Percentiles rank a stretch among this genome's conserved stretches.
These are phyloP conservation scores for Xiphophorus birchmanni DNA, from an alignment of 2,797 vertebrate genomes.

Conservation along the genomic window DNA sequence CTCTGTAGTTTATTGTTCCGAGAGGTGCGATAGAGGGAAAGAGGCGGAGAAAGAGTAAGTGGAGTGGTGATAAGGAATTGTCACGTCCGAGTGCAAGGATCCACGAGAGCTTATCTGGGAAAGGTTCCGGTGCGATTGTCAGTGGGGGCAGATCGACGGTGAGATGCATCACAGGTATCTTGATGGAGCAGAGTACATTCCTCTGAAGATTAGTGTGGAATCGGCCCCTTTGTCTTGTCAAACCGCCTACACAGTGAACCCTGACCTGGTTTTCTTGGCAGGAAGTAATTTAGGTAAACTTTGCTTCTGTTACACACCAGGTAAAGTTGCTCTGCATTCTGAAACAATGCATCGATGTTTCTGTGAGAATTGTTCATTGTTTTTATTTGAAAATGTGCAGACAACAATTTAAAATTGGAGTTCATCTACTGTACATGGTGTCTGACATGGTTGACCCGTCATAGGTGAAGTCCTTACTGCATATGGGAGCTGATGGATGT, in stretches of 20 bases:
- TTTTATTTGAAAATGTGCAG: background rate
- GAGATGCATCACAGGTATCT: conserved; percentile 72
- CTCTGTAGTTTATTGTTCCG: conserved; percentile 46
- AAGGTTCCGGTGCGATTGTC: conserved; percentile 43
- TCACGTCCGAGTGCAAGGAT: conserved; percentile 43
- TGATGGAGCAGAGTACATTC: conserved; percentile 69
- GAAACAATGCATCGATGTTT: background rate
- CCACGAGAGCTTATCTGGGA: conserved; percentile 30
- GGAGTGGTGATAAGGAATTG: conserved; percentile 55
- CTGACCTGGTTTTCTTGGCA: conserved; percentile 61
- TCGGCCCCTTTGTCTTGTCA: conserved; percentile 69
- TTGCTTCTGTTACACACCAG: background rate
- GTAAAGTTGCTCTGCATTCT: background rate
- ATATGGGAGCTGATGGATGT: background rate
- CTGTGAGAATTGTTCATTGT: background rate
- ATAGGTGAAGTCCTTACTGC: background rate
- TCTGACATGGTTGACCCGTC: too few relatives aligned
- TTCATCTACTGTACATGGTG: too few relatives aligned
- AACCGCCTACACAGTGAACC: conserved; percentile 45
- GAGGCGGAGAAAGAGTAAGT: conserved; percentile 8
- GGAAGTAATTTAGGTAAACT: conserved; percentile 17
- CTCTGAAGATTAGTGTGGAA: conserved; percentile 61
- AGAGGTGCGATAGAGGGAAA: conserved; percentile 6
- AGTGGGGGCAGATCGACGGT: conserved; percentile 55
- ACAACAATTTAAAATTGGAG: background rate